Evolutionary conservation across 2,113 vertebrate genomes (phyloP).

Genomic region (Catharus minimus): DNA sequence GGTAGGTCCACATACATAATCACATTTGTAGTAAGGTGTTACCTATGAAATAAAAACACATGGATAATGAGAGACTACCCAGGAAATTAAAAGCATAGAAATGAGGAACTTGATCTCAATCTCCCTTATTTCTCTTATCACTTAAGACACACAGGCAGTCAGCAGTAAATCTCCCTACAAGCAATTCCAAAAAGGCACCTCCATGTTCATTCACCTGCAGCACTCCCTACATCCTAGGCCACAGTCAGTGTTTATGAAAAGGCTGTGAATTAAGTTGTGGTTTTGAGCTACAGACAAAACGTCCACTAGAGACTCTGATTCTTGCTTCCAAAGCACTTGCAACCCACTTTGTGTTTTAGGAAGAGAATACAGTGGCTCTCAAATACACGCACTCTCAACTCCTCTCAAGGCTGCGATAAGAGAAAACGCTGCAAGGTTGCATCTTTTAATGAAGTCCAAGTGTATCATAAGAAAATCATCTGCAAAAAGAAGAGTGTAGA

Average conservation of each 20-base stretch:
- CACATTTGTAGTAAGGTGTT: neutral
- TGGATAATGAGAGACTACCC: neutral
- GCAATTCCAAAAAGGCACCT: neutral
- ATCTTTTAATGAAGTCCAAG: neutral
- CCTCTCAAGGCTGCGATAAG: neutral
- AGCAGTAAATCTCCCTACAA: neutral
- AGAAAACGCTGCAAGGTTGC: conserved; percentile 10
- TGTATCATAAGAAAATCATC: conserved; percentile 1
- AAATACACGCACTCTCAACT: neutral
- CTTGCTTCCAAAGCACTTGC: conserved; percentile 22
- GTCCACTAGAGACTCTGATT: conserved; percentile 35
- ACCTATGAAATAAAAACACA: neutral
- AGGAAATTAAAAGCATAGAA: neutral
- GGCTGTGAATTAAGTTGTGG: conserved; percentile 45
- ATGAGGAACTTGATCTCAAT: neutral
- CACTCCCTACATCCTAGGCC: neutral
- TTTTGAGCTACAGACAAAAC: conserved; percentile 44
- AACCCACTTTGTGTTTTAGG: neutral
- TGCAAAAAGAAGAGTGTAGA: conserved; percentile 1
- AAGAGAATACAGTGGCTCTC: neutral
- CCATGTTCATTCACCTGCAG: neutral
- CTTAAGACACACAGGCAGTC: neutral
- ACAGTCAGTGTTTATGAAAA: conserved; percentile 20
- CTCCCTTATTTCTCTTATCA: neutral
- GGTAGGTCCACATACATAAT: neutral